Evolutionary conservation across 2,797 vertebrate species (phyloP), one percentile per base, ranked within the genome.

Genomic region (Tympanoctomys barrerae): DNA sequence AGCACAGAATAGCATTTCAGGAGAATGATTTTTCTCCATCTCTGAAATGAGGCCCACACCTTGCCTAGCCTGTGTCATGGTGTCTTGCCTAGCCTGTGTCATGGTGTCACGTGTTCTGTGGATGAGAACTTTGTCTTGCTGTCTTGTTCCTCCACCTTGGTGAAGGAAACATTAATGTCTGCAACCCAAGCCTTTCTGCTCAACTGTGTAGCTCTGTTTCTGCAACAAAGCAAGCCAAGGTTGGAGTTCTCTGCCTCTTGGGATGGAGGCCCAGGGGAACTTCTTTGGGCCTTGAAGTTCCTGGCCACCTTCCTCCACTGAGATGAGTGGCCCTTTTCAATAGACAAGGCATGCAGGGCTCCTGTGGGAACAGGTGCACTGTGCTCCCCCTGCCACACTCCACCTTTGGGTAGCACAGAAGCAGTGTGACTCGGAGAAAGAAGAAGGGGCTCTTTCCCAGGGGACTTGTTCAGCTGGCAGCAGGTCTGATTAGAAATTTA

Each of bases 401-500:
- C 77, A 57, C 24, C 68, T 93, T 52, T 24, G 62, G 52, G 83
- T 77, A 86, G 59, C 85, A 70, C 36, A 75, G 33, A 90, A 95
- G 42, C 26, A 62, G 68, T 81, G 52, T 90, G 88, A 97, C 70
- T 88, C 79, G 62, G 52, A 90, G 87, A 75, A 9, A 79, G 39
- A 94, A 87, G n/a, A 96, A 94, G 84, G 36, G 42, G 86, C 86
- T 96, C 66, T 83, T 92, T 89, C 89, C 71, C 66, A 7, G 71
- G 83, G 79, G 94, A 90, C 87, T 42, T 89, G 82, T 84, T 91
- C n/a, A 64, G 54, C 85, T 94, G 93, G 84, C 77, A 95, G 89
- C 46, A 59, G 78, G 49, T 83, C 88, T 81, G 70, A 31, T 89
- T 96, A 96, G 92, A 95, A 87, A 94, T 79, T 49, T 77, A 93